phyloP scores from a whole-genome alignment of 1,140 invertebrate genomes.

The Bombus cullumanus region DNA sequence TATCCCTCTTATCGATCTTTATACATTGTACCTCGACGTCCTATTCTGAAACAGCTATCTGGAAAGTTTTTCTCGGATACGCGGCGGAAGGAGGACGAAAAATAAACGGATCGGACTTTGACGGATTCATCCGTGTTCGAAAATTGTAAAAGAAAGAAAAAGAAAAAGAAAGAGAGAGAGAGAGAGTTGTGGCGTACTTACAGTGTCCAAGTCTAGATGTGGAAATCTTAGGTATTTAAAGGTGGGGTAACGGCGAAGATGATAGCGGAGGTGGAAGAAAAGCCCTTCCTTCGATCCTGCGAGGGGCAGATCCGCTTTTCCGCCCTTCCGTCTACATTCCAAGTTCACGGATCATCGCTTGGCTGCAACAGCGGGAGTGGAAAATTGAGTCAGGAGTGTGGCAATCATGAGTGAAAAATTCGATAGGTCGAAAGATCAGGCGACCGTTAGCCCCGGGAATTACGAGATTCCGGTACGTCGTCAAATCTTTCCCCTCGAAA shows the following conservation, averaged over 20 bases:
- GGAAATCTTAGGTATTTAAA: slow-evolving; percentile 45
- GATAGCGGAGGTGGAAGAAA: slow-evolving; percentile 64
- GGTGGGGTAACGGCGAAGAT: slow-evolving; percentile 59
- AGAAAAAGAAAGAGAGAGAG: rapidly evolving
- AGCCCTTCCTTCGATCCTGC: slow-evolving; percentile 71
- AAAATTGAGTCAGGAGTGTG: slow-evolving; percentile 2
- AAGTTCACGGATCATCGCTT: slow-evolving; percentile 68
- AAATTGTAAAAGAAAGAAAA: too few relatives aligned
- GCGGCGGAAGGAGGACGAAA: neutral
- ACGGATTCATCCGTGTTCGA: neutral
- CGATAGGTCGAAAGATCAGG: slow-evolving; percentile 14
- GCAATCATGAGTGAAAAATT: slow-evolving; percentile 33
- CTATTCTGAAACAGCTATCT: neutral
- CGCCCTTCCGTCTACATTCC: slow-evolving; percentile 72
- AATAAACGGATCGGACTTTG: neutral
- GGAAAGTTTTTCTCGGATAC: neutral
- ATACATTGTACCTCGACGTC: neutral
- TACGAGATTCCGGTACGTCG: neutral
- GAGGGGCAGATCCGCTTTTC: slow-evolving; percentile 68
- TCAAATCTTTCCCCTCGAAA: neutral
- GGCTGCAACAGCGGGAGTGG: slow-evolving; percentile 55
- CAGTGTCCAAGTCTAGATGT: slow-evolving; percentile 63
- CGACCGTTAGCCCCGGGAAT: neutral
- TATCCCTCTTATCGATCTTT: neutral
- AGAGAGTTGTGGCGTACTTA: slow-evolving; percentile 54